A percentile compares a stretch with the other conserved stretches of the same genome.
Evolutionary conservation across 1,140 invertebrate species (phyloP).

Genomic region (Xylocopa sonorina): DNA sequence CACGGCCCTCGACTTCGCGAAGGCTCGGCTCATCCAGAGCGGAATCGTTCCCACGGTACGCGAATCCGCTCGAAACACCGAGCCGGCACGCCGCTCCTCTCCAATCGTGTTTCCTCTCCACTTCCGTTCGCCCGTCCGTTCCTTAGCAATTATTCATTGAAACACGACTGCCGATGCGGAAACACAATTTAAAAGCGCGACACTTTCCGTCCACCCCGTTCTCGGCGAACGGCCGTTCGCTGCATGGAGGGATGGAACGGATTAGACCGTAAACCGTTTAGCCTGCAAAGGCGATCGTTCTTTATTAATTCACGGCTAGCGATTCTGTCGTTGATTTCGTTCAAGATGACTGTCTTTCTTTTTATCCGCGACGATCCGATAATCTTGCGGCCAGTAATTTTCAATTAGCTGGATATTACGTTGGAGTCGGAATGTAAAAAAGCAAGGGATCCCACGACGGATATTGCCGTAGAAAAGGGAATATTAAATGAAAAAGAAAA

Average conservation of each 20-base stretch:
- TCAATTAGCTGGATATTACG: too few species aligned
- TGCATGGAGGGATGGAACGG: too few species aligned
- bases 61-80: constrained; percentile 43
- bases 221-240: too few species aligned
- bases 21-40: constrained; percentile 50
- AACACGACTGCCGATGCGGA: constrained; percentile 8
- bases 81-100: constrained; percentile 28
- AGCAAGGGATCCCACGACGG: too few species aligned
- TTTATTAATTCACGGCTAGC: constrained; percentile 10
- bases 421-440: too few species aligned
- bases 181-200: constrained; percentile 46
- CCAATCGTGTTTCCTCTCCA: constrained; percentile 56
- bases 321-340: background rate
- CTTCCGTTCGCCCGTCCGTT: constrained; percentile 36
- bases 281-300: background rate
- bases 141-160: constrained; percentile 50
- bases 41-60: constrained; percentile 54
- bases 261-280: constrained; percentile 12
- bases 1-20: constrained; percentile 37
- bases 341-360: too few species aligned
- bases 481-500: too few species aligned
- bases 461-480: too few species aligned
- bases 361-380: too few species aligned
- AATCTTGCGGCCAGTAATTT: too few species aligned
- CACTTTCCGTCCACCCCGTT: constrained; percentile 29